Base-by-base conservation (phyloP, 2,888 invertebrate genomes). In the Teinopalpus imperialis region DNA sequence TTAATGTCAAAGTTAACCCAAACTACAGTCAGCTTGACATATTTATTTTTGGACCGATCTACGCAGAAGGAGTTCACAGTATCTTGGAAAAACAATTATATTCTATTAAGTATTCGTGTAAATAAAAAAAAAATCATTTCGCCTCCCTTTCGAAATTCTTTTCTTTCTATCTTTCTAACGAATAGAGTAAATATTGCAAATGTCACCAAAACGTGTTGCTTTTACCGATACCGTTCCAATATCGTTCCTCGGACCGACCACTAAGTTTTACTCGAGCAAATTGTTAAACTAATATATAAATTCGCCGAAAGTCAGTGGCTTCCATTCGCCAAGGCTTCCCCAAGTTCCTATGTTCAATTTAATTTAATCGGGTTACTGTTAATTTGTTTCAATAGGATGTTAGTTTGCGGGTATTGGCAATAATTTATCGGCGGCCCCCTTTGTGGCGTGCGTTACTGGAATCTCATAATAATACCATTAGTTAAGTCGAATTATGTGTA, bases 261-360 rank as follows among this genome's bases (percentile, higher is more conserved):
- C 47, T 45, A 48, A 56, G 61, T 63, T 54, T 61, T 58, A 66
- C 67, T 66, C 32, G 48, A 63, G 57, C 61, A 68, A 70, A 69
- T 69, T 69, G 74, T 65, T 71, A 59, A 70, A 66, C 74, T 72
- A 69, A 70, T 73, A 69, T 70, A 71, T 68, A 69, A 72, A 74
- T 70, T 74, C 56, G 54, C 50, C 56, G 67, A 69, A 71, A 74
- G 69, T 69, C 73, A 65, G 66, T 57, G 69, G 67, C 58, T 70
- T 60, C 63, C 50, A 66, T 63, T 59, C 64, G 59, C 43, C 23
- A 21, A 21, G 16, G 16, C 27, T 5, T 21, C 29, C 3, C 63
- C 58, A 64, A 58, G 63, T 66, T 63, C 54, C 53, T 46, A 54
- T 57, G 64, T 69, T 65, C 62, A 63, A 69, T 74, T 74, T 64